Evolutionary conservation across 2,113 vertebrate species (phyloP).

Genomic region (Pteropus alecto): DNA sequence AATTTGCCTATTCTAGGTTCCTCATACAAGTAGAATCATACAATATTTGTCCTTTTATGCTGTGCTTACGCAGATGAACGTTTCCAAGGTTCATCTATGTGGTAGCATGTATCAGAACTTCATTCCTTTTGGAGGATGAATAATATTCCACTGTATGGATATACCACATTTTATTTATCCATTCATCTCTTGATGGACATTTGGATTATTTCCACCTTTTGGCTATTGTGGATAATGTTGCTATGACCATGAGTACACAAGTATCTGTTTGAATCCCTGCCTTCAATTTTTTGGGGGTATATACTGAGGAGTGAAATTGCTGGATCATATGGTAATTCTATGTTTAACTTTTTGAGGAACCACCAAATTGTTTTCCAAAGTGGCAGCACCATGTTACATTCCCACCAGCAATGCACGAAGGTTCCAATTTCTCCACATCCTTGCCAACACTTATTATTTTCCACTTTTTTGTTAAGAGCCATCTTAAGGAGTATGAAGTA

Average conservation of each 20-base stretch:
- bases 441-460: neutral
- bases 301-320: neutral
- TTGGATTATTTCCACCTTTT: neutral
- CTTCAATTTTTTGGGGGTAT: neutral
- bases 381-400: neutral
- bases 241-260: neutral
- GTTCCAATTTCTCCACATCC: neutral
- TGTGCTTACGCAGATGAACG: neutral
- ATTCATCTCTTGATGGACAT: neutral
- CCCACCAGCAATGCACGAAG: neutral
- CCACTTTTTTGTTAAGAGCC: neutral
- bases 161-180: neutral
- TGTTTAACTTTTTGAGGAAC: neutral
- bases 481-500: neutral
- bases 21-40: neutral
- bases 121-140: neutral
- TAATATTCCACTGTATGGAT: neutral
- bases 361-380: neutral
- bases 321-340: neutral
- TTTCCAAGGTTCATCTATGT: neutral
- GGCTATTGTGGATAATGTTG: neutral
- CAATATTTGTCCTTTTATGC: neutral
- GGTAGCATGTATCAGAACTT: neutral
- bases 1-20: neutral
- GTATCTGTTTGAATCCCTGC: neutral